Evolutionary conservation across 2,113 vertebrate genomes (phyloP).

Genomic region (Anolis sagrei): DNA sequence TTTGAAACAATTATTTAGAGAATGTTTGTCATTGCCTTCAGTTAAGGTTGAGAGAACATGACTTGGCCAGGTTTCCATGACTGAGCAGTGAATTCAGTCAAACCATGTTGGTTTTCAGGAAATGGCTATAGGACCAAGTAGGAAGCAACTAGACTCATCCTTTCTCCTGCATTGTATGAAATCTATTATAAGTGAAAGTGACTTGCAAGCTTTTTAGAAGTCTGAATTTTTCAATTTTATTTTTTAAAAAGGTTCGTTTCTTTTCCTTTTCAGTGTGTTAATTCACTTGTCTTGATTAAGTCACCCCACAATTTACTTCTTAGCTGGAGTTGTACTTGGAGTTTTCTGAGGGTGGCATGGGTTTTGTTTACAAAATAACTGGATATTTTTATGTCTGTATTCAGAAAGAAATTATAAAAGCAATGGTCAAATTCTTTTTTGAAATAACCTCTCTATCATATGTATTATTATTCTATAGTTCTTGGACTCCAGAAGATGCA

Average conservation of each 20-base stretch:
- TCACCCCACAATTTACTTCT: too few species aligned
- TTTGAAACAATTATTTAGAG: too few species aligned
- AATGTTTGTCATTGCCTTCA: too few species aligned
- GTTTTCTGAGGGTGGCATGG: too few species aligned
- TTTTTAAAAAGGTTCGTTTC: neutral
- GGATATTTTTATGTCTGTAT: neutral
- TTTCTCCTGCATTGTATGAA: neutral
- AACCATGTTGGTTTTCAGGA: too few species aligned
- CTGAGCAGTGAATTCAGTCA: too few species aligned
- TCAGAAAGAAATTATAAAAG: fast-evolving
- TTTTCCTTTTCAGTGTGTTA: too few species aligned
- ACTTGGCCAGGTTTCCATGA: too few species aligned
- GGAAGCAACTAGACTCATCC: too few species aligned
- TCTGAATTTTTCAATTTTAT: neutral
- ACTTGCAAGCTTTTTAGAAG: neutral
- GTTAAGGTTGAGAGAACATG: too few species aligned
- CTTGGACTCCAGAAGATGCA: conserved; percentile 8
- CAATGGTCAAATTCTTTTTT: neutral
- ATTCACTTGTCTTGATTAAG: too few species aligned
- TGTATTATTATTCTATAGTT: neutral
- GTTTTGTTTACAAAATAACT: neutral
- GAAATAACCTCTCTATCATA: neutral
- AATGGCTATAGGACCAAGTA: neutral
- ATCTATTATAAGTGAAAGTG: neutral
- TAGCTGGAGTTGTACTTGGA: too few species aligned